Evolutionary conservation across 64 coral and sea anemone species (phyloP).

Genomic region (Dendronephthya gigantea): DNA sequence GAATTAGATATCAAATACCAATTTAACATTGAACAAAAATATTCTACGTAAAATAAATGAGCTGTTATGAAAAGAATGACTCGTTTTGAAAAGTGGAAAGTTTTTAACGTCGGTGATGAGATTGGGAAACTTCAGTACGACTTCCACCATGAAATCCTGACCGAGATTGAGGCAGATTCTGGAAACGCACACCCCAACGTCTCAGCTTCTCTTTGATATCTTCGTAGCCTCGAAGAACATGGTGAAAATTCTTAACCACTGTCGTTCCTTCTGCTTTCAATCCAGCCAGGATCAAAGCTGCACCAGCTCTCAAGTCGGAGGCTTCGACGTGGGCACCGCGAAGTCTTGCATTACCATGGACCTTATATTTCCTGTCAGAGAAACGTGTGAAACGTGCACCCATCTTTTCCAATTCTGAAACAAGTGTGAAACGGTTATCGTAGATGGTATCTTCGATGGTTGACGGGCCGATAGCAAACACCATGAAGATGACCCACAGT

Average conservation of each 20-base stretch:
- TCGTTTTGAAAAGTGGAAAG: neutral
- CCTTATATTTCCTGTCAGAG: neutral
- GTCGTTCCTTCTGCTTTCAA: conserved; percentile 12
- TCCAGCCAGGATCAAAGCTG: conserved; percentile 38
- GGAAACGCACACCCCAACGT: neutral
- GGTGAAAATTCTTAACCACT: conserved; percentile 31
- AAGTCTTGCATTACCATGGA: neutral
- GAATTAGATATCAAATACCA: neutral
- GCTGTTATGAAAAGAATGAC: neutral
- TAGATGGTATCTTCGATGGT: conserved; percentile 35
- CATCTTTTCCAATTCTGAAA: conserved; percentile 8
- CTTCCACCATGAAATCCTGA: neutral
- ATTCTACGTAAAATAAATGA: neutral
- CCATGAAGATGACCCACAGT: conserved; percentile 43
- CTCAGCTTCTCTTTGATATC: conserved; percentile 19
- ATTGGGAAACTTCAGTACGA: neutral
- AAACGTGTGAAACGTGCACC: conserved; percentile 11
- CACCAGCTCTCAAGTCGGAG: conserved; percentile 37
- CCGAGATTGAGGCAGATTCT: neutral
- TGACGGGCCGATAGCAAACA: neutral
- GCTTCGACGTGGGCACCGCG: conserved; percentile 10
- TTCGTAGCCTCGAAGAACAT: conserved; percentile 42
- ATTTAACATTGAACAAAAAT: neutral
- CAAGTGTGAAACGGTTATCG: conserved; percentile 53
- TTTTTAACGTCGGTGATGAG: no score